Percentiles rank a stretch among this genome's conserved stretches.
Conservation (phyloP, 2,797 vertebrate species). For the Scolopax rusticola region DNA sequence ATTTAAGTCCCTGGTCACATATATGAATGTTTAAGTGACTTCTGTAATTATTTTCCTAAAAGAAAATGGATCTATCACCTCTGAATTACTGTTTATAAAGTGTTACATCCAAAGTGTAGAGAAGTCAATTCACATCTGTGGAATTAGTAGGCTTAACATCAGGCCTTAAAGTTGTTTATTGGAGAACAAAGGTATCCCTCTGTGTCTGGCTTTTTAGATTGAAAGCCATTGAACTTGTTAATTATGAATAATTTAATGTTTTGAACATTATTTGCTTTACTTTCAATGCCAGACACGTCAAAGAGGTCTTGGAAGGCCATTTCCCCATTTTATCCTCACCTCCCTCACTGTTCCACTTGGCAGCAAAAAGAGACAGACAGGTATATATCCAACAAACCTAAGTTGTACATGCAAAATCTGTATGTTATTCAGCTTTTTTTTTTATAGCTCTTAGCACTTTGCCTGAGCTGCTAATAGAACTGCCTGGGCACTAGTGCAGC, state of each 20-base stretch:
- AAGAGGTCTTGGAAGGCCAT: background rate
- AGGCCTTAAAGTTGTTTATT: background rate
- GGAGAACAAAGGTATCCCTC: background rate
- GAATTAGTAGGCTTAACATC: background rate
- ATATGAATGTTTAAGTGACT: background rate
- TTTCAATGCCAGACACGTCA: background rate
- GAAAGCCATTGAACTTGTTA: background rate
- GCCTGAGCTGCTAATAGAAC: background rate
- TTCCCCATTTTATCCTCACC: background rate
- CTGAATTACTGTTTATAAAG: slow-evolving; percentile 1
- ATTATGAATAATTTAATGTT: background rate
- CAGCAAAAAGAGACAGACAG: background rate
- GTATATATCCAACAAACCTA: background rate
- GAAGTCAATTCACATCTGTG: background rate
- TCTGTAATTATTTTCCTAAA: slow-evolving; percentile 25
- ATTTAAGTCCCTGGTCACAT: background rate
- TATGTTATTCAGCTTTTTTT: background rate
- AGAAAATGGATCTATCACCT: background rate
- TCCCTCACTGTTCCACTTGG: background rate
- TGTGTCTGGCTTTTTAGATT: background rate
- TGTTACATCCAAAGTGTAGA: background rate
- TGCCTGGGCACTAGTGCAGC: background rate
- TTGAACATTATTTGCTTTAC: background rate
- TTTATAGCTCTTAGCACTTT: background rate
- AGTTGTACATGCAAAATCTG: background rate